Evolutionary conservation across 2,888 invertebrate species (phyloP).

Genomic region (Leucoptera coffeella): DNA sequence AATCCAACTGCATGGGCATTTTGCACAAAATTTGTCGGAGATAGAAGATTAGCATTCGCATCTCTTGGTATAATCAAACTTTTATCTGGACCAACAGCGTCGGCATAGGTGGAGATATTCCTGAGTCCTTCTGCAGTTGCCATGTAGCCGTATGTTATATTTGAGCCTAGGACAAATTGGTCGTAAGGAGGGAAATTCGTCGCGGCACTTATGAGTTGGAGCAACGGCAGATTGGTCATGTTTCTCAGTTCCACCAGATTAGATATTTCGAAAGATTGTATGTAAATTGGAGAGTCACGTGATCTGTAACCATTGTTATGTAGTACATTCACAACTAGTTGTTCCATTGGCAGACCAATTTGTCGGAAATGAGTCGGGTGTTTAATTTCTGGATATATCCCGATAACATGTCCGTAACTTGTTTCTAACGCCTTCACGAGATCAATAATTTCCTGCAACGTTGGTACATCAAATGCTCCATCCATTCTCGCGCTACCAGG

Average conservation of each 20-base stretch:
- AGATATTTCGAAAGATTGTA: conserved; percentile 37
- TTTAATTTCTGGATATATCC: conserved; percentile 39
- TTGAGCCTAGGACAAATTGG: conserved; percentile 16
- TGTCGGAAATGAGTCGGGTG: conserved; percentile 27
- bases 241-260: conserved; percentile 29
- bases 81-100: conserved; percentile 36
- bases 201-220: conserved; percentile 20
- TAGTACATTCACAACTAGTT: conserved; percentile 21
- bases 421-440: conserved; percentile 27
- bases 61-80: conserved; percentile 27
- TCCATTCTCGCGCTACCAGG: conserved; percentile 35
- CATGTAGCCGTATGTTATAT: conserved; percentile 30
- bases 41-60: conserved; percentile 16
- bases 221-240: conserved; percentile 23
- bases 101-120: conserved; percentile 30
- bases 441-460: conserved; percentile 36
- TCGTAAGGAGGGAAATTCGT: conserved; percentile 20
- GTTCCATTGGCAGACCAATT: conserved; percentile 27
- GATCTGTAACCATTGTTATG: conserved; percentile 26
- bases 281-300: conserved; percentile 22
- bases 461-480: conserved; percentile 21
- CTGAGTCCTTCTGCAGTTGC: conserved; percentile 26
- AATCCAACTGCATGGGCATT: conserved; percentile 30
- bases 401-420: conserved; percentile 21
- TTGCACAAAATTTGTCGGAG: conserved; percentile 21